Evolutionary conservation across 2,113 vertebrate genomes (phyloP).

Genomic region (Catagonus wagneri): DNA sequence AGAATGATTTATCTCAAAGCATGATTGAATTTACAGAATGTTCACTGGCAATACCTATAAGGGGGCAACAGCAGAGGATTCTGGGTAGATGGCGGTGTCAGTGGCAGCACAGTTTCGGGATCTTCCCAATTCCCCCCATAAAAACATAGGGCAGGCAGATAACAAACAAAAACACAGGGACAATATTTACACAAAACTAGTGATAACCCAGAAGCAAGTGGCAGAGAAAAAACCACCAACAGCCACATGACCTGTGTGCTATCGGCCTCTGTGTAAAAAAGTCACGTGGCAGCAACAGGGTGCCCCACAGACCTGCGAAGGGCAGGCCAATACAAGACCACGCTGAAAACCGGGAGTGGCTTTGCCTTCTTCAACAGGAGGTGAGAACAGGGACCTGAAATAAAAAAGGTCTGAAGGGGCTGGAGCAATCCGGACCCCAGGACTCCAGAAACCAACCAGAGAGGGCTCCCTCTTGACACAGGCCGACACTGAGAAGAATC

Average conservation of each 20-base stretch:
- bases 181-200: neutral
- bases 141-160: conserved; percentile 18
- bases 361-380: neutral
- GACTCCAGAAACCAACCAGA: neutral
- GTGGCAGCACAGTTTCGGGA: neutral
- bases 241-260: neutral
- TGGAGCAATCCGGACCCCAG: neutral
- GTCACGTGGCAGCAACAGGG: neutral
- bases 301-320: neutral
- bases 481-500: neutral
- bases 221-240: neutral
- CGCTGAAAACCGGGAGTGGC: neutral
- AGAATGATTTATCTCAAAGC: neutral
- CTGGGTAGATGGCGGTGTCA: neutral
- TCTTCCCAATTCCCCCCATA: neutral
- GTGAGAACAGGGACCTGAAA: neutral
- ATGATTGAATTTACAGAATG: conserved; percentile 10
- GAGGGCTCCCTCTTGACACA: neutral
- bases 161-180: neutral
- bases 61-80: neutral
- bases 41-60: neutral
- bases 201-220: neutral
- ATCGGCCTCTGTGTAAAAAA: neutral
- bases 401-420: neutral
- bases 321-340: neutral